Evolutionary conservation across 2,797 vertebrate species (phyloP), one percentile per base, ranked within the genome.

Genomic region (Gymnodraco acuticeps): DNA sequence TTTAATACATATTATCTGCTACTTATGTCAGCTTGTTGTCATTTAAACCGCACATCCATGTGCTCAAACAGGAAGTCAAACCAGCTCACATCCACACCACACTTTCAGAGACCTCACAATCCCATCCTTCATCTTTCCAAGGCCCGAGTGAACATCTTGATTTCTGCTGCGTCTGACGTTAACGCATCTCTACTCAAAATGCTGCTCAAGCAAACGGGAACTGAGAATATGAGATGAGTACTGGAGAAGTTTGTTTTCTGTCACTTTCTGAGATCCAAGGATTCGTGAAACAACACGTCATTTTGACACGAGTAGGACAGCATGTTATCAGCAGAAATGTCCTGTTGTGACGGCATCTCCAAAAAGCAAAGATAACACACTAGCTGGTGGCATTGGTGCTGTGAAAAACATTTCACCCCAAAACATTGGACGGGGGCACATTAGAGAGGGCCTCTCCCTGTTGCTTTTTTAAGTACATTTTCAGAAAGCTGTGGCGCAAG

Each of bases 211-310:
- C 67, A 75, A 89, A 89, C 80, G 66, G 80, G 68, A 89, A 72
- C 63, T 65, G 62, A 73, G 64, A 83, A 88, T 77, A n/a, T 41
- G 65, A 81, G 83, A 88, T 78, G 86, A 88, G 72, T 51, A 41
- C 73, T 14, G 70, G 61, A 75, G 61, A 80, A 87, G 83, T 89
- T 89, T 87, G 85, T 85, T 87, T 90, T 85, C 80, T 85, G 83
- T 85, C 87, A 82, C 71, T 64, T 72, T 59, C 66, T 20, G 79
- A 88, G 84, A 90, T 70, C 76, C 73, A 31, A 69, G 68, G 63
- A 76, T 87, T 86, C 86, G 88, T 84, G 84, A 90, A 79, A 79
- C 73, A 16, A 38, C 63, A 33, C 11, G n/a, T 89, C 82, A 84
- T 66, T 75, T 89, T 89, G 82, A 89, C 87, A 86, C 2, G 62